Percentiles rank a stretch among this genome's conserved stretches.
Conservation (phyloP, 2,113 vertebrate genomes). For the Naja naja region DNA sequence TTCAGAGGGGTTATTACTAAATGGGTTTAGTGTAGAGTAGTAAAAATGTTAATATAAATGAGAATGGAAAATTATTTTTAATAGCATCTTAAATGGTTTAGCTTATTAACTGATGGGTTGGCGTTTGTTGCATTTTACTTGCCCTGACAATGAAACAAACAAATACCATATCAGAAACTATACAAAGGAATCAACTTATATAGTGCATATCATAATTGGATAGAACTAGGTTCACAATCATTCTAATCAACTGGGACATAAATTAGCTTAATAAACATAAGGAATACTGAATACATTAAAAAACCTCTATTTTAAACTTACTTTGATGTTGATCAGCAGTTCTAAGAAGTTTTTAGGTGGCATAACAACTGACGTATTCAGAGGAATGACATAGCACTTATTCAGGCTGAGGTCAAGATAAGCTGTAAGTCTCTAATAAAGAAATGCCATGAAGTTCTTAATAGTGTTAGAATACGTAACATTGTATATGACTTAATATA, state of each 20-base stretch:
- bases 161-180: neutral
- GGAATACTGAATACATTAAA: neutral
- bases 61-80: neutral
- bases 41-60: neutral
- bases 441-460: constrained; percentile 24
- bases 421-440: constrained; percentile 85
- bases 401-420: constrained; percentile 94
- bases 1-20: neutral
- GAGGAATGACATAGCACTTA: constrained; percentile 94
- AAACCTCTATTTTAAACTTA: constrained; percentile 57
- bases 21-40: neutral
- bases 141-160: neutral
- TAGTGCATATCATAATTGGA: neutral
- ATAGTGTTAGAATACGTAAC: constrained; percentile 4
- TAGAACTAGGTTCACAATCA: neutral
- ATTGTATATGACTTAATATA: neutral
- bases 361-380: constrained; percentile 96
- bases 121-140: neutral
- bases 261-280: neutral
- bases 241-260: neutral
- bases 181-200: neutral
- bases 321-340: constrained; percentile 90
- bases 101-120: neutral
- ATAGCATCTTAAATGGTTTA: neutral
- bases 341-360: constrained; percentile 90